Evolutionary conservation across 1,140 invertebrate genomes (phyloP).

Genomic region (Archivesica marissinica): DNA sequence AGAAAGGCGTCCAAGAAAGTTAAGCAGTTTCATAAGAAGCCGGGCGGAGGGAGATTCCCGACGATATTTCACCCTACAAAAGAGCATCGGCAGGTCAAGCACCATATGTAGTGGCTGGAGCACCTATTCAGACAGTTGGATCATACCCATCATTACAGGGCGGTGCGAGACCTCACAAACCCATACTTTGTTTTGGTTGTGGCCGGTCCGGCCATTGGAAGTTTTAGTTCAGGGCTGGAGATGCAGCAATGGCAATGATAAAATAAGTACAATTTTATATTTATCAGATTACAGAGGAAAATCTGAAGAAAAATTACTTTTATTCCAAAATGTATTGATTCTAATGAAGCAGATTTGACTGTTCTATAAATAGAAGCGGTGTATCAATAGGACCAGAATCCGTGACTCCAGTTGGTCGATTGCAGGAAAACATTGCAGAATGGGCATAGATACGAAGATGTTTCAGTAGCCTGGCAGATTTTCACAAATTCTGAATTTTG

Average conservation of each 20-base stretch:
- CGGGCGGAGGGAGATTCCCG: neutral
- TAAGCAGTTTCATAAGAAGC: neutral
- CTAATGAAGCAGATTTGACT: neutral
- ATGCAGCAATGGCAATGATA: neutral
- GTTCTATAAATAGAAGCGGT: neutral
- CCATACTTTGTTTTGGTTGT: neutral
- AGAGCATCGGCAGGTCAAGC: neutral
- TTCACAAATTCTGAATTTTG: slow-evolving; percentile 35
- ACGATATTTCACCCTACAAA: neutral
- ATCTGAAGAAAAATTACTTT: neutral
- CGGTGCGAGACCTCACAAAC: neutral
- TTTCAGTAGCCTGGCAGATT: neutral
- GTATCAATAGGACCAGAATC: neutral
- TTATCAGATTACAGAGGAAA: slow-evolving; percentile 1
- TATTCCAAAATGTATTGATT: neutral
- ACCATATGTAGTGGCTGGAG: neutral
- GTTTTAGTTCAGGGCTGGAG: neutral
- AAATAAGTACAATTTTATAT: slow-evolving; percentile 25
- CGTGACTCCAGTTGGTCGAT: neutral
- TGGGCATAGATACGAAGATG: slow-evolving; percentile 36
- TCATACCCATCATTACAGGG: no score
- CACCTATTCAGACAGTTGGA: no score
- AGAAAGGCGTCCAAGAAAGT: neutral
- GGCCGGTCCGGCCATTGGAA: slow-evolving; percentile 8
- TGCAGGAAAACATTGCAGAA: neutral